Conservation (phyloP, 2,888 invertebrate genomes). For the Eudasyphora cyanicolor region DNA sequence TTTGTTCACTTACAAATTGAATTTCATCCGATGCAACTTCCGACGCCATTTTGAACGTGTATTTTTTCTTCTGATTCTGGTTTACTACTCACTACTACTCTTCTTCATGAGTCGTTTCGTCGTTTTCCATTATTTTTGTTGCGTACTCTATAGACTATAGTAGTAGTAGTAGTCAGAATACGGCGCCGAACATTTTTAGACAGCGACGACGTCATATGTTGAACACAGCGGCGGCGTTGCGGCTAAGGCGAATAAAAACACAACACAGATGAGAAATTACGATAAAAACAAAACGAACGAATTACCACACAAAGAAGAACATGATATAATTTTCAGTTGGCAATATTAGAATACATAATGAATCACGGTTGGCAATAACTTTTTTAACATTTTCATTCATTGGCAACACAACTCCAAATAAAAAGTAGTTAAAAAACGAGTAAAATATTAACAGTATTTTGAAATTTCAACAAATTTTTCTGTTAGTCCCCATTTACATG, state of each 20-base stretch:
- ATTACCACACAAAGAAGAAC: no score
- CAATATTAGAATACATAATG: no score
- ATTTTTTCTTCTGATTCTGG: slow-evolving; percentile 62
- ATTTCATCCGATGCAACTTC: slow-evolving; percentile 71
- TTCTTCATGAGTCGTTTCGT: slow-evolving; percentile 55
- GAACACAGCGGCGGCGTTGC: not conserved
- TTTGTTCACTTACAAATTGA: slow-evolving; percentile 66
- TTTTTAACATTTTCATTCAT: no score
- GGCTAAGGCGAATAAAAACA: not conserved
- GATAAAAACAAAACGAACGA: slow-evolving; percentile 4
- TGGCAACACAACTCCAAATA: no score
- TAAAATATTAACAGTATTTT: no score
- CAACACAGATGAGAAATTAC: slow-evolving; percentile 25
- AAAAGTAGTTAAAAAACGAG: no score
- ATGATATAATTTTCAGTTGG: no score
- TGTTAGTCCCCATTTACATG: no score
- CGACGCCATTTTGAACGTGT: slow-evolving; percentile 75
- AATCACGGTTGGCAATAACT: no score
- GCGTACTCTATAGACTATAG: slow-evolving; percentile 12
- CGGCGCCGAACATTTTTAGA: not conserved
- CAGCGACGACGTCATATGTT: no score
- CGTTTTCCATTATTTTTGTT: slow-evolving; percentile 45
- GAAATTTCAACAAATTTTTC: no score
- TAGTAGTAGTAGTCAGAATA: not conserved
- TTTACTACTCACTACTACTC: slow-evolving; percentile 52